These are phyloP conservation scores for Arbacia lixula DNA, from an alignment of 53 echinoderm and acorn worm genomes.

Conservation along the genomic window DNA sequence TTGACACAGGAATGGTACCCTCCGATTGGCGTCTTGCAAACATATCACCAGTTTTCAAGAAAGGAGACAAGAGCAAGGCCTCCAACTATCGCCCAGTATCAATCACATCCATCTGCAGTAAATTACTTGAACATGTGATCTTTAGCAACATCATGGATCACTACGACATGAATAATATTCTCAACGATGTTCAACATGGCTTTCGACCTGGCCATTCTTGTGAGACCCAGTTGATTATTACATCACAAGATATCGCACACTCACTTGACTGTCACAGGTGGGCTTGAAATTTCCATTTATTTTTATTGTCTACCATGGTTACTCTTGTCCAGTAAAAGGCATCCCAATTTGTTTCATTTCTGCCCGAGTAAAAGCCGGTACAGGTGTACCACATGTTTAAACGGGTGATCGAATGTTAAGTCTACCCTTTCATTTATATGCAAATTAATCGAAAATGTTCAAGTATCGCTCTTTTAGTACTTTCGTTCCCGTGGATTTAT, in stretches of 20 bases:
- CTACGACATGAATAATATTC: slow-evolving; percentile 45
- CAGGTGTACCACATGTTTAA: no score
- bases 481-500: no score
- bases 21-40: slow-evolving; percentile 49
- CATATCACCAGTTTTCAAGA: slow-evolving; percentile 53
- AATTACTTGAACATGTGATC: slow-evolving; percentile 54
- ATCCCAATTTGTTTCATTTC: no score
- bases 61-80: slow-evolving; percentile 40
- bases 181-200: slow-evolving; percentile 52
- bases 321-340: no score
- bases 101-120: slow-evolving; percentile 41
- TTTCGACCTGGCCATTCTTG: slow-evolving; percentile 60
- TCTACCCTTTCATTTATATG: no score
- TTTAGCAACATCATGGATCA: slow-evolving; percentile 61
- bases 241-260: slow-evolving; percentile 47
- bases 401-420: no score
- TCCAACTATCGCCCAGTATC: slow-evolving; percentile 59
- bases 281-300: no score
- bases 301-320: no score
- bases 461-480: no score
- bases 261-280: no score
- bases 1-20: slow-evolving; percentile 53
- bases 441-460: no score
- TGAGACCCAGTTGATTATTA: slow-evolving; percentile 57
- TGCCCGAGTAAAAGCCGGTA: no score